Evolutionary conservation across 2,888 invertebrate species (phyloP), one percentile per base, ranked within the genome.

Genomic region (Eupeodes luniger): DNA sequence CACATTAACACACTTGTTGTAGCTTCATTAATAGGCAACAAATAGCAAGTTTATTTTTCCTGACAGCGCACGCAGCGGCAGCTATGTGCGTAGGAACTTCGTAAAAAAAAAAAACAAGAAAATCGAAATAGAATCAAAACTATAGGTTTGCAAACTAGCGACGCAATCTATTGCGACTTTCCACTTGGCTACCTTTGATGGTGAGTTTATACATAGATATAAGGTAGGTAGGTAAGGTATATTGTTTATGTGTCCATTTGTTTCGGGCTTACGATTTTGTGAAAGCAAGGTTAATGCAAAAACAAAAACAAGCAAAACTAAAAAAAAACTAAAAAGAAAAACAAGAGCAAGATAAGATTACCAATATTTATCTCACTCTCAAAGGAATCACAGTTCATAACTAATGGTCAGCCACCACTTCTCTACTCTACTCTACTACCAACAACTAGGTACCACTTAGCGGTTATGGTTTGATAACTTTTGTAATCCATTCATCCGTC

Each of bases 261-360:
- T 49, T 66, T 70, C 44, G 44, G 16, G 55, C 70, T 55, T 19
- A 19, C 12, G 55, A 70, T 14, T 55, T 70, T 70, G 70, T 70
- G 70, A 70, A 70, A 70, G 70, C 19, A 69, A 69, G 70, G 70
- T 55, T 70, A 55, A 27, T 55, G 19, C 55, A 36, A 49, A 55
- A 16, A 55, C 3, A 19, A 12, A 47, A 19, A 44, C 0, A 40
- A 40, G 7, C 55, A 55, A 55, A 55, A 55, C 10, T 2, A 9
- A 7, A 55, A 11, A 44, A 44, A 40, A 9, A 19, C 5, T 55
- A 4, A 27, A 55, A 19, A 55, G 16, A 19, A 55, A 44, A 4
- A 47, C 4, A 66, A 66, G 66, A 49, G 47, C 27, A 55, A 70
- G 55, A 70, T 70, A 55, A 70, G 70, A 70, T 70, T 51, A 51